Evolutionary conservation across 2,888 invertebrate genomes (phyloP), one percentile per base, ranked within the genome.

Genomic region (Eumacrocentrus americanus): DNA sequence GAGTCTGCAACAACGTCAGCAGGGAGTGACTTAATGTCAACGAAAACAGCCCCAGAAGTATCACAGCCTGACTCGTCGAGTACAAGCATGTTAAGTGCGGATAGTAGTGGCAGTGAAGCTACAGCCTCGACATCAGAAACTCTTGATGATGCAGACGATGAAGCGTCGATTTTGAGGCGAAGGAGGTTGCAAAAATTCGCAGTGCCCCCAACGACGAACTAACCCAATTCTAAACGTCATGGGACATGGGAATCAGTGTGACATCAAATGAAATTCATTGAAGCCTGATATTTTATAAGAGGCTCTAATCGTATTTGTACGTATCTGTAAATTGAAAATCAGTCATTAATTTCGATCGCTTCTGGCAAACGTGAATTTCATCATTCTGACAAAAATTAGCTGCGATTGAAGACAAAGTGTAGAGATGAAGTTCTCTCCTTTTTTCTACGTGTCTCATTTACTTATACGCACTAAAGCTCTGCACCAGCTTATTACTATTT

Each of bases 171-270:
- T 65, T 67, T 92, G 58, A 85, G 92, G 80, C 87, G 89, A 82
- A 86, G 91, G 77, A 86, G 92, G 81, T 83, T 92, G 79, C 88
- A 90, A 82, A 90, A 90, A 82, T 92, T 91, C 66, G 70, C 75
- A 47, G 61, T 71, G 35, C 72, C 70, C 60, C 59, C 53, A 16
- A 67, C 62, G 22, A 62, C 71, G 11, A 68, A 75, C 60, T 73
- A 69, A 70, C 14, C 7, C 14, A 25, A 50, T 48, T 34, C 11
- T 34, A 20, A 18, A 29, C 29, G 29, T 12, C n/a, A n/a, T 12
- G 12, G 22, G 2, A 44, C 46, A 46, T 12, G 12, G 22, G 2
- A 44, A 20, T 22, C 46, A 23, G 12, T n/a, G 46, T 46, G 25
- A 34, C 48, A 35, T 37, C 16, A 34, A 1, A 16, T 22, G 23